Percentiles rank a stretch among this genome's conserved stretches.
Conservation (phyloP, 2,797 vertebrate species). For the Ptychobarbus kaznakovi region DNA sequence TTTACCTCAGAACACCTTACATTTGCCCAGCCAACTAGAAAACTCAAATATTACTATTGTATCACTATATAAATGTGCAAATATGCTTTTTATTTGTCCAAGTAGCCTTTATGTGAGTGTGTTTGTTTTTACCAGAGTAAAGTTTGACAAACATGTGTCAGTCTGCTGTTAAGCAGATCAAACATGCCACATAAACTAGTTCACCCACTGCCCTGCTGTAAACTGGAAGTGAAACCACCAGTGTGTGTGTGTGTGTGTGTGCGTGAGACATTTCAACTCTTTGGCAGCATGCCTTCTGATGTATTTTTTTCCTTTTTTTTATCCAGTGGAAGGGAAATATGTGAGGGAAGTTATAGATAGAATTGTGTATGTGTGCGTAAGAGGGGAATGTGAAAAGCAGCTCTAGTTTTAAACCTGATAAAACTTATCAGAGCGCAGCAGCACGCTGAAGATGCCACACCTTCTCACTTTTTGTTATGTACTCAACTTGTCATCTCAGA, state of each 20-base stretch:
- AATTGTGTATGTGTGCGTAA: conserved; percentile 42
- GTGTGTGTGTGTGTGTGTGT: neutral
- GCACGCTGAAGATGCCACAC: conserved; percentile 50
- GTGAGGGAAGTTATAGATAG: conserved; percentile 7
- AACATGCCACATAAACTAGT: neutral
- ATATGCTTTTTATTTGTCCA: neutral
- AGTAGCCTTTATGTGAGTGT: neutral
- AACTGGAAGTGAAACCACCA: conserved; percentile 28
- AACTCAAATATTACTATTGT: neutral
- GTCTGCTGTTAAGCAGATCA: neutral
- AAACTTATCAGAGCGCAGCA: conserved; percentile 80
- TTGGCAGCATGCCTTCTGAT: neutral
- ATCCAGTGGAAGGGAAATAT: neutral
- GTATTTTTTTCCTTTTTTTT: neutral
- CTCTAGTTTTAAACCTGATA: conserved; percentile 66
- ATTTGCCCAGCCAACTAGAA: neutral
- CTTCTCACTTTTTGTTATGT: conserved; percentile 47
- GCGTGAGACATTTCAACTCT: conserved; percentile 5
- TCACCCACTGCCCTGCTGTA: neutral
- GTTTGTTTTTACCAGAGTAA: neutral
- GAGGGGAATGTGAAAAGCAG: conserved; percentile 21
- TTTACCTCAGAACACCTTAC: conserved; percentile 11
- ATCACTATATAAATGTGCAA: neutral
- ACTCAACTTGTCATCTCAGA: conserved; percentile 12
- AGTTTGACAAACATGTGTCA: neutral